Percentiles rank a stretch among this genome's conserved stretches.
These are phyloP conservation scores for Notolepis coatsorum DNA, from an alignment of 2,797 vertebrate species.

Conservation along the genomic window DNA sequence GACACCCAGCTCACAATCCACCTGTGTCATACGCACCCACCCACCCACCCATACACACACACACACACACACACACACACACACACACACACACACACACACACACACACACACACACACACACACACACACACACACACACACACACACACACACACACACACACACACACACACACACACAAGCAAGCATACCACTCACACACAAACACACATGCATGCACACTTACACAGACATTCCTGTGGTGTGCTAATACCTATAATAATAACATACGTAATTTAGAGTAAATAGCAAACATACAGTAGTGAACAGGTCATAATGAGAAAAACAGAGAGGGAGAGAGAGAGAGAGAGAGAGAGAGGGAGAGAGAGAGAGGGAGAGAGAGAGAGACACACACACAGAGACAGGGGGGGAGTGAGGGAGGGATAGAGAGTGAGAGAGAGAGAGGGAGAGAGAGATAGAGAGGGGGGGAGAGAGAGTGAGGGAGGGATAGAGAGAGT, in stretches of 20 bases:
- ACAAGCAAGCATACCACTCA: too few species aligned
- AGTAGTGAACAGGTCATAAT: not conserved
- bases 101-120: not conserved
- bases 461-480: too few species aligned
- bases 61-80: conserved; percentile 23
- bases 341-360: not conserved
- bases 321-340: too few species aligned
- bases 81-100: conserved; percentile 1
- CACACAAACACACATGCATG: too few species aligned
- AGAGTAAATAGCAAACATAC: not conserved
- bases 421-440: too few species aligned
- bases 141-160: not conserved
- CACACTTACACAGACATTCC: too few species aligned
- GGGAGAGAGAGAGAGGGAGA: not conserved
- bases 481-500: too few species aligned
- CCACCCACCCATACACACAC: too few species aligned
- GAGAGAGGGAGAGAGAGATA: too few species aligned
- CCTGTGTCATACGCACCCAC: conserved; percentile 29
- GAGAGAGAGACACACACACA: too few species aligned
- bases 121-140: not conserved
- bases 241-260: conserved; percentile 8
- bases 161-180: not conserved
- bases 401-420: too few species aligned
- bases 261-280: too few species aligned
- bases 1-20: conserved; percentile 9